Base-by-base conservation (phyloP, 1,140 invertebrate genomes). In the Trichomalopsis sarcophagae region DNA sequence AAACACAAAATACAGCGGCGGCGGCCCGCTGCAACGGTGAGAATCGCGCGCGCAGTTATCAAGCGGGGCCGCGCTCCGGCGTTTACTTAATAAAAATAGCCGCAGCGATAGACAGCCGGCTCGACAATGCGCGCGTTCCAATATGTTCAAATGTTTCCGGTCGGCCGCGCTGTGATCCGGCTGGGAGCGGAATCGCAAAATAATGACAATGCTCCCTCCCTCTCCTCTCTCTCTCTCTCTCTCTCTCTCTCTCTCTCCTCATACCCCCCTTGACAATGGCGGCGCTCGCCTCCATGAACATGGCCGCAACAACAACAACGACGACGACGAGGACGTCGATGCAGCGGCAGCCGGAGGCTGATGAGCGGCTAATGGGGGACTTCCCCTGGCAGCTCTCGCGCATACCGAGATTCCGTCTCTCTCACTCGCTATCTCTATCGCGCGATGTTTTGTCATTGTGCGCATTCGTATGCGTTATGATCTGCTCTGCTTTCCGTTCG, bases 111-210 rank as follows among this genome's bases (percentile, higher is more conserved):
- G 75, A 75, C 86, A 90, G 87, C 87, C 84, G 23, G 4, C n/a
- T 62, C 55, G 75, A 77, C 75, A 77, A 89, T 50, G 78, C 89
- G 87, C 87, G 87, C 87, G 86, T 91, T 86, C 89, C 90, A 91
- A 92, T 92, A 91, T 91, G 91, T 90, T 89, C 89, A 90, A 92
- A 91, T 90, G 90, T 92, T 92, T 92, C 90, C 90, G 90, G 85
- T 88, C 85, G 90, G 90, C 84, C 89, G 91, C 87, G 87, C 90
- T 85, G 75, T 84, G 89, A 91, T 90, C 88, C 87, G 86, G 85
- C 87, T 89, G 90, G 89, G 89, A 90, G 89, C 88, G 90, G 88
- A 91, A 92, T 92, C 89, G 90, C 91, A 89, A 92, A 93, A 93
- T 92, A 92, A 92, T 91, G 91, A 92, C 90, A 90, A 92, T 91